Percentiles rank a stretch among this genome's conserved stretches.
Evolutionary conservation across 2,888 invertebrate genomes (phyloP).

Genomic region (Trichogramma dendrolimi): DNA sequence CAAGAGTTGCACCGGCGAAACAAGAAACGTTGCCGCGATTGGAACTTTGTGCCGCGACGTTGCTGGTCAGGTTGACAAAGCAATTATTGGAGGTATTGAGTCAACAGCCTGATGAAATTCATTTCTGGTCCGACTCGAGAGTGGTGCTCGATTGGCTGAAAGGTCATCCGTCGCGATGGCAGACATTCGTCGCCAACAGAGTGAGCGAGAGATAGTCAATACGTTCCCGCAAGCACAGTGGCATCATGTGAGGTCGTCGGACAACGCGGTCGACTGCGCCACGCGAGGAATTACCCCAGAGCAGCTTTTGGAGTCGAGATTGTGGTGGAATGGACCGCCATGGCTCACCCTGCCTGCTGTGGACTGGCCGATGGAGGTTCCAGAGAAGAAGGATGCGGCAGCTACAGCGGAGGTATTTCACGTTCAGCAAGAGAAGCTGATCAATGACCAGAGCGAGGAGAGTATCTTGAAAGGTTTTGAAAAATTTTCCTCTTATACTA

Average conservation of each 20-base stretch:
- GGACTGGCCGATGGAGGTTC: not conserved
- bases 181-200: constrained; percentile 20
- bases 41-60: too few relatives aligned
- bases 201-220: constrained; percentile 27
- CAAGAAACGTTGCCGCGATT: too few relatives aligned
- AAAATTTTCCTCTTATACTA: not conserved
- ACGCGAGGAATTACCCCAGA: constrained; percentile 13
- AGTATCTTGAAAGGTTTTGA: too few relatives aligned
- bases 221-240: constrained; percentile 16
- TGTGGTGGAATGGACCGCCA: constrained; percentile 1
- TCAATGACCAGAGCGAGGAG: too few relatives aligned
- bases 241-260: constrained; percentile 17
- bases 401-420: not conserved
- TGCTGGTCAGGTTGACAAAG: too few relatives aligned
- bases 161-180: constrained; percentile 2
- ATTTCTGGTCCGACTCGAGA: too few relatives aligned
- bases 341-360: not conserved
- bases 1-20: too few relatives aligned
- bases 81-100: too few relatives aligned
- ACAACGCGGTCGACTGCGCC: constrained; percentile 26
- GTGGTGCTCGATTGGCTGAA: too few relatives aligned
- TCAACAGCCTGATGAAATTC: too few relatives aligned
- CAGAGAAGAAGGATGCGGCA: not conserved
- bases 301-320: not conserved
- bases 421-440: too few relatives aligned